phyloP scores from a whole-genome alignment of 2,797 vertebrate genomes.

The Buphagus erythrorhynchus region DNA sequence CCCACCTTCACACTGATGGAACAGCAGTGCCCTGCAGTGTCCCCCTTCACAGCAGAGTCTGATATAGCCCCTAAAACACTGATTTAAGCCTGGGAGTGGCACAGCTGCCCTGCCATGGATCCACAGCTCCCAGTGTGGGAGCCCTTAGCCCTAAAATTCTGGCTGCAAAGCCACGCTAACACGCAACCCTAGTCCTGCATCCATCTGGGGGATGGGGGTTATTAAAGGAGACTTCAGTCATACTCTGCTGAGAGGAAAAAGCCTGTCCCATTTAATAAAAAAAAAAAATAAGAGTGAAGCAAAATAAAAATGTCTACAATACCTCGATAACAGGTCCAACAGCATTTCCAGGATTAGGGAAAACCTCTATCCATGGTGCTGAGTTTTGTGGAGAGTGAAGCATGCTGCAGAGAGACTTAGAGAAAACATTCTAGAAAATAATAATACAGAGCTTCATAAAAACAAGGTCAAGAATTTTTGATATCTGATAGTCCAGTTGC shows the following conservation, averaged over 20 bases:
- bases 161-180: neutral
- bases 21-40: neutral
- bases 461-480: neutral
- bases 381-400: neutral
- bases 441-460: neutral
- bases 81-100: neutral
- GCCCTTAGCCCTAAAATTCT: neutral
- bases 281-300: neutral
- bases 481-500: neutral
- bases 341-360: neutral
- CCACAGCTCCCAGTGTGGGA: fast-evolving
- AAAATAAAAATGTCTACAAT: neutral
- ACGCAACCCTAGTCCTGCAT: fast-evolving
- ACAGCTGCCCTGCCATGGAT: neutral
- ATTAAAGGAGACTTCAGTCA: neutral
- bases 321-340: fast-evolving
- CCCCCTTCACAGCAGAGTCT: neutral
- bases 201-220: neutral
- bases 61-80: neutral
- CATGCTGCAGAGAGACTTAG: fast-evolving
- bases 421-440: neutral
- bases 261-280: fast-evolving
- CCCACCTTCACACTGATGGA: neutral
- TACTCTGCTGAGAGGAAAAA: neutral
- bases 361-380: neutral